Percentiles rank a stretch among this genome's conserved stretches.
These are phyloP conservation scores for Rhopilema esculentum DNA, from an alignment of 30 jellyfish, hydroid and myxozoan genomes.

Conservation along the genomic window DNA sequence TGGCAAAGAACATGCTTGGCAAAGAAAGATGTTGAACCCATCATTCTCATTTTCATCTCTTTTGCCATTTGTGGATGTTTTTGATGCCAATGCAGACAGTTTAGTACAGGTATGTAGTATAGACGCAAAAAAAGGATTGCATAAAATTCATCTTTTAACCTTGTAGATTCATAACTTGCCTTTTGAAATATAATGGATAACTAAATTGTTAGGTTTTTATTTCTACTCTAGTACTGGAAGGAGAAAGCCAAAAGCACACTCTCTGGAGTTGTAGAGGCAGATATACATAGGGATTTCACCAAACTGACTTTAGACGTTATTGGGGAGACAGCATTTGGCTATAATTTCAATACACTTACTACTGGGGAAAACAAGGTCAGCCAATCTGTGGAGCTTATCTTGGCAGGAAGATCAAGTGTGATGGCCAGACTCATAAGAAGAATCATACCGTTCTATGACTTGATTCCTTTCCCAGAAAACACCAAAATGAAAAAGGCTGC, in stretches of 20 bases:
- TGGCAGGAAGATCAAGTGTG: constrained; percentile 21
- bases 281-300: constrained; percentile 27
- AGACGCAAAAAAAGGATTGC: too few species aligned
- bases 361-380: constrained; percentile 59
- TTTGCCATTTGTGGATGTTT: constrained; percentile 23
- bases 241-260: constrained; percentile 12
- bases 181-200: too few species aligned
- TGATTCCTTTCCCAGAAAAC: constrained; percentile 7
- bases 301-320: constrained; percentile 43
- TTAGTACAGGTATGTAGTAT: constrained; percentile 7
- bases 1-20: constrained; percentile 78
- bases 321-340: constrained; percentile 72
- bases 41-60: constrained; percentile 55
- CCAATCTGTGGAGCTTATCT: constrained; percentile 35
- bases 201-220: too few species aligned
- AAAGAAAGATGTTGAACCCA: constrained; percentile 67
- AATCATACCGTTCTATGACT: constrained; percentile 59
- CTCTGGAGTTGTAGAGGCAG: constrained; percentile 52
- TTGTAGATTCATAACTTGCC: too few species aligned
- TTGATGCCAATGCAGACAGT: constrained; percentile 14
- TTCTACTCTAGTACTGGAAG: constrained; percentile 30
- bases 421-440: constrained; percentile 26
- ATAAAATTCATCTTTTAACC: too few species aligned
- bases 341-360: constrained; percentile 37
- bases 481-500: constrained; percentile 18